Percentiles rank a stretch among this genome's conserved stretches.
Evolutionary conservation across 1,140 invertebrate species (phyloP).

Genomic region (Ostrea edulis): DNA sequence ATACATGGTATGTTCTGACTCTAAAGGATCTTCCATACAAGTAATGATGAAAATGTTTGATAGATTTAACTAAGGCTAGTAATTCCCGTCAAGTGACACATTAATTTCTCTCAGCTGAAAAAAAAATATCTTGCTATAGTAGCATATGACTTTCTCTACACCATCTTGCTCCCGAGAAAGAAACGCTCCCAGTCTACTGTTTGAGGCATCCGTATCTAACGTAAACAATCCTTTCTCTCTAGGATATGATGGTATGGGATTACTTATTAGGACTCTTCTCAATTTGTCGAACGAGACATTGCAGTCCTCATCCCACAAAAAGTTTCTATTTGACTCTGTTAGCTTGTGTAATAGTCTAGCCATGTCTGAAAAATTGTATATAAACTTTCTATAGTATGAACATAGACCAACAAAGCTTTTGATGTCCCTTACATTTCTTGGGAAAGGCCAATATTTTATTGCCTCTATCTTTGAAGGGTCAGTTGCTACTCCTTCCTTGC

Average conservation of each 20-base stretch:
- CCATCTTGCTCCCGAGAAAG: conserved; percentile 10
- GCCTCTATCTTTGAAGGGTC: conserved; percentile 57
- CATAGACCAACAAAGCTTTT: no score
- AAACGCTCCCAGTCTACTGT: conserved; percentile 35
- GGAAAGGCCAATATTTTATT: no score
- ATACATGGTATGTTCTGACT: conserved; percentile 21
- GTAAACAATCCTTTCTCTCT: not conserved
- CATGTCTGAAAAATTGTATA: no score
- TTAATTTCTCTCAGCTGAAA: not conserved
- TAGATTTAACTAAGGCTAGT: conserved; percentile 14
- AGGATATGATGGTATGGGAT: conserved; percentile 15
- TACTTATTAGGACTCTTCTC: not conserved
- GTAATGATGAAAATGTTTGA: conserved; percentile 35
- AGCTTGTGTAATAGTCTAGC: conserved; percentile 6
- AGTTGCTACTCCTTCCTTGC: no score
- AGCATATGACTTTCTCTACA: no score
- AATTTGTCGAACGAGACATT: conserved; percentile 13
- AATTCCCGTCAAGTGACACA: conserved; percentile 10
- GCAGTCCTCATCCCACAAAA: conserved; percentile 39
- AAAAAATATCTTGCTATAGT: no score
- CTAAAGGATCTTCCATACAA: conserved; percentile 18
- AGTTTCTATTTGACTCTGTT: not conserved
- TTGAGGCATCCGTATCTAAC: conserved; percentile 62
- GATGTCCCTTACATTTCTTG: no score
- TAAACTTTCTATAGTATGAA: no score